Evolutionary conservation across 2,888 invertebrate species (phyloP).

Genomic region (Mesoligia furuncula): DNA sequence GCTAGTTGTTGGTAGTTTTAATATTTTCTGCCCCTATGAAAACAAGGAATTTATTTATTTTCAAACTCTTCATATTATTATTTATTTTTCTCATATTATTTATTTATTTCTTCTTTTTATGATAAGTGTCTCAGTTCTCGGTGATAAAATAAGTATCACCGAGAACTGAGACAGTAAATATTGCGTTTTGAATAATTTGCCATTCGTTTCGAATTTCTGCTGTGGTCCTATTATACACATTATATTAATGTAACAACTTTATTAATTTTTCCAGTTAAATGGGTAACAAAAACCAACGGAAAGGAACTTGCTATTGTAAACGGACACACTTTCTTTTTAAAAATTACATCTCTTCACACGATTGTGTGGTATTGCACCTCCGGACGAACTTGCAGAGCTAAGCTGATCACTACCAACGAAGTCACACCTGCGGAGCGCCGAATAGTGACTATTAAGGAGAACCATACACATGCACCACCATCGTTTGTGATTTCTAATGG

Average conservation of each 20-base stretch:
- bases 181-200: background rate
- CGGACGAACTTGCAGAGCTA: background rate
- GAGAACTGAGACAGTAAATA: too few relatives aligned
- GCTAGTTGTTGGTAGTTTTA: too few relatives aligned
- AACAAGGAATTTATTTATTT: background rate
- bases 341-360: background rate
- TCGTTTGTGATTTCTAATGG: slow-evolving; percentile 12
- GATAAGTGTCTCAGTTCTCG: background rate
- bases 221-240: background rate
- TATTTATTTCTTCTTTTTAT: background rate
- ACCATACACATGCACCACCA: slow-evolving; percentile 15
- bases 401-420: slow-evolving; percentile 2
- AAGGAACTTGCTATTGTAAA: background rate
- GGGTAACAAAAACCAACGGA: background rate
- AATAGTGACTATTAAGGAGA: background rate
- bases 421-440: background rate
- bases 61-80: background rate
- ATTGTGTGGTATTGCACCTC: background rate
- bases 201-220: background rate
- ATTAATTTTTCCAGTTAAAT: background rate
- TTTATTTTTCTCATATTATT: too few relatives aligned
- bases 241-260: background rate
- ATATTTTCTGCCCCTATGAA: background rate
- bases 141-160: too few relatives aligned
- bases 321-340: background rate